Evolutionary conservation across 2,888 invertebrate species (phyloP).

Genomic region (Frankliniella intonsa): DNA sequence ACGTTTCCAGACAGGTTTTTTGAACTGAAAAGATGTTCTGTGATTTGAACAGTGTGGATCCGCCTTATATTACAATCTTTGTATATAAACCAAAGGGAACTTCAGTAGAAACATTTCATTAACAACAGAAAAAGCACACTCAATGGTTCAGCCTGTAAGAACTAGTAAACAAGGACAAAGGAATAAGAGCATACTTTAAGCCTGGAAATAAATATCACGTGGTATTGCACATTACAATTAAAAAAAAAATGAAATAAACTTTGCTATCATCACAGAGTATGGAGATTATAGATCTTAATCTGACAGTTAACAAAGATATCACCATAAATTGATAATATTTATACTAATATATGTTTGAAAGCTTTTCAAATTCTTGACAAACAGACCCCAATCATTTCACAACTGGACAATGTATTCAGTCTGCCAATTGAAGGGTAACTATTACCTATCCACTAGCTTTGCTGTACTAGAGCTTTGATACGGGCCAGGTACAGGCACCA

Average conservation of each 20-base stretch:
- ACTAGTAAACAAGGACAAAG: not conserved
- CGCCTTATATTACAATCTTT: too few relatives aligned
- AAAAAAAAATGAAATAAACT: not conserved
- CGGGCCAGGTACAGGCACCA: not conserved
- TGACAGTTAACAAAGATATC: not conserved
- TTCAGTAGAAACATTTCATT: not conserved
- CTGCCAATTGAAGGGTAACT: not conserved
- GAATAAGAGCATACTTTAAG: too few relatives aligned
- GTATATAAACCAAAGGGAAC: too few relatives aligned
- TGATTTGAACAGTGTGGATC: too few relatives aligned
- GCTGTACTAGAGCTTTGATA: not conserved
- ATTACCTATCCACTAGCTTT: not conserved
- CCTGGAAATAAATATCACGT: not conserved
- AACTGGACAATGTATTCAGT: too few relatives aligned
- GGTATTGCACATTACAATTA: not conserved
- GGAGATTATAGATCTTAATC: not conserved
- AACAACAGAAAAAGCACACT: not conserved
- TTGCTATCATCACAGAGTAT: conserved; percentile 15
- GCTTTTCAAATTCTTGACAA: not conserved
- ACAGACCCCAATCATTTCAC: not conserved
- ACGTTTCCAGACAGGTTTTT: too few relatives aligned
- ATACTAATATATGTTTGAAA: not conserved
- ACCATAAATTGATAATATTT: not conserved
- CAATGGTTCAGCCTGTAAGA: not conserved
- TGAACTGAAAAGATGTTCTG: too few relatives aligned